phyloP scores from a whole-genome alignment of 1,140 invertebrate species.

The Plodia interpunctella region DNA sequence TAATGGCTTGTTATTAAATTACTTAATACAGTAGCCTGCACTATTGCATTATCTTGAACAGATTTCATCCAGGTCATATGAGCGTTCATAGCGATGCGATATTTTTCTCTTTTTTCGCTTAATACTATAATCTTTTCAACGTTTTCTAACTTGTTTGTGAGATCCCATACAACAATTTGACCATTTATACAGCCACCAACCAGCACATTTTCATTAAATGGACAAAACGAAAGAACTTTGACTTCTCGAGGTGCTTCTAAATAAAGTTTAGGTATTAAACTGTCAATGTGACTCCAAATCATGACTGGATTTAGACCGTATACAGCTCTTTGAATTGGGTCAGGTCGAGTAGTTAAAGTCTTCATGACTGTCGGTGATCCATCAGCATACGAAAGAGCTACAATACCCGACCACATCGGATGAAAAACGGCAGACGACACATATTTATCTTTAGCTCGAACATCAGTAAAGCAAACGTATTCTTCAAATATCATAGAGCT shows the following conservation, averaged over 20 bases:
- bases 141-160: conserved; percentile 81
- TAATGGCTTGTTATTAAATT: conserved; percentile 80
- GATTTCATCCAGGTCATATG: conserved; percentile 84
- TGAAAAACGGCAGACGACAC: conserved; percentile 84
- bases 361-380: conserved; percentile 62
- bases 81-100: conserved; percentile 79
- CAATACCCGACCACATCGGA: conserved; percentile 81
- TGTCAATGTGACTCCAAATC: conserved; percentile 85
- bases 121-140: conserved; percentile 80
- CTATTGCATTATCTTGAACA: conserved; percentile 73
- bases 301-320: conserved; percentile 80
- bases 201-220: conserved; percentile 81
- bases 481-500: conserved; percentile 76
- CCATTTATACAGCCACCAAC: conserved; percentile 85
- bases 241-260: conserved; percentile 82
- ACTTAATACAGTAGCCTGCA: conserved; percentile 80
- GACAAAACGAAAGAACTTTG: conserved; percentile 81
- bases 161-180: conserved; percentile 85
- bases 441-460: conserved; percentile 79
- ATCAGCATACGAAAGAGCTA: conserved; percentile 81
- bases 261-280: conserved; percentile 82
- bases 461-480: conserved; percentile 80
- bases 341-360: conserved; percentile 48
- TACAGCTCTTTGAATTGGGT: conserved; percentile 75
- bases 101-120: conserved; percentile 80